Conservation (phyloP, 2,888 invertebrate species). For the Pomacea canaliculata region DNA sequence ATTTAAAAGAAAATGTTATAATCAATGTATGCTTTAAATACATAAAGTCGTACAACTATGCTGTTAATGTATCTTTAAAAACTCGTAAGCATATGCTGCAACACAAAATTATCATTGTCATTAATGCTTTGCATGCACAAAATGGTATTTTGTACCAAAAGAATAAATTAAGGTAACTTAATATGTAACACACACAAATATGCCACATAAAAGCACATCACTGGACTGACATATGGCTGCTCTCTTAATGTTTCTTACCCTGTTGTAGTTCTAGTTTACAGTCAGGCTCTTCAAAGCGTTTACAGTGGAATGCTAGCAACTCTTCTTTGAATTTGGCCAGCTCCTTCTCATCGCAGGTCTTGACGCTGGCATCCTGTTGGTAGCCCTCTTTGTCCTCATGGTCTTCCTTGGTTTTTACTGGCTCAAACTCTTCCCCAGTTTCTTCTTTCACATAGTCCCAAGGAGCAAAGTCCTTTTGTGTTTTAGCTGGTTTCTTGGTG, state of each 20-base stretch:
- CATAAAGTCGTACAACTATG: too few relatives aligned
- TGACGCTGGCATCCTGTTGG: slow-evolving; percentile 22
- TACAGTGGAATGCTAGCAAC: slow-evolving; percentile 59
- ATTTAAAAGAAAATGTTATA: too few relatives aligned
- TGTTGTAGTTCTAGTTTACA: slow-evolving; percentile 43
- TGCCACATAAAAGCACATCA: neutral
- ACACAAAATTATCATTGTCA: neutral
- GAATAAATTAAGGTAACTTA: neutral
- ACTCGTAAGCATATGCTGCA: too few relatives aligned
- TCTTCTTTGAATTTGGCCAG: slow-evolving; percentile 57
- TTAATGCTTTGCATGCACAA: neutral
- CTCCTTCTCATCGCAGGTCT: slow-evolving; percentile 48
- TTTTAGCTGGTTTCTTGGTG: neutral
- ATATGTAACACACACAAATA: slow-evolving; percentile 25
- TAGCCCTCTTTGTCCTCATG: neutral
- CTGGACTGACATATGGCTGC: too few relatives aligned
- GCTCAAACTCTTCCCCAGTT: neutral
- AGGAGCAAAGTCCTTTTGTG: slow-evolving; percentile 4
- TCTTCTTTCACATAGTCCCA: slow-evolving; percentile 22
- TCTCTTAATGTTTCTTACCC: slow-evolving; percentile 17
- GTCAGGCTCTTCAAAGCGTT: slow-evolving; percentile 53
- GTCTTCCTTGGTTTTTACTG: neutral
- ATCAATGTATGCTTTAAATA: too few relatives aligned
- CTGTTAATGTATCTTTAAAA: too few relatives aligned
- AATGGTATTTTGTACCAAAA: neutral